Evolutionary conservation across 2,797 vertebrate genomes (phyloP).

Genomic region (Amblyraja radiata): DNA sequence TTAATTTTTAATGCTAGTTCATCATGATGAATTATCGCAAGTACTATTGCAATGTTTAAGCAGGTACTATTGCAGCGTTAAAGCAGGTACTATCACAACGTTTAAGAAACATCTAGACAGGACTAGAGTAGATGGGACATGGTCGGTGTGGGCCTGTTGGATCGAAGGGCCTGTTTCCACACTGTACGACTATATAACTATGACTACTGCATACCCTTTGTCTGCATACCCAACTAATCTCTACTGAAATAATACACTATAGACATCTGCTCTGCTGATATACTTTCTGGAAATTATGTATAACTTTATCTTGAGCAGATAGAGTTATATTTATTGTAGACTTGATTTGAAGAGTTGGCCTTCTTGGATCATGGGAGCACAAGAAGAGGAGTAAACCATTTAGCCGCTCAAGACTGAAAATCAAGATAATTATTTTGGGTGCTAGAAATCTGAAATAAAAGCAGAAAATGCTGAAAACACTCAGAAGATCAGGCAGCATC

Average conservation of each 20-base stretch:
- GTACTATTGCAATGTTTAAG: too few relatives aligned
- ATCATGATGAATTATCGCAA: not conserved
- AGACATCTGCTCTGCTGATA: not conserved
- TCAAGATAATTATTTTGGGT: too few relatives aligned
- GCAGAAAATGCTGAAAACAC: too few relatives aligned
- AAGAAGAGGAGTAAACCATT: not conserved
- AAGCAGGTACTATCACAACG: too few relatives aligned
- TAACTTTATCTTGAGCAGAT: not conserved
- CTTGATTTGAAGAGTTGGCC: not conserved
- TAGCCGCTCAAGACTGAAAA: not conserved
- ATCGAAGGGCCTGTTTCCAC: too few relatives aligned
- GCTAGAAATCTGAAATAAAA: too few relatives aligned
- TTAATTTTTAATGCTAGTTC: not conserved
- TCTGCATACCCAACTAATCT: not conserved
- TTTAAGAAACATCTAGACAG: too few relatives aligned
- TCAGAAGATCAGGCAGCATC: too few relatives aligned
- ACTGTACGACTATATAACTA: too few relatives aligned
- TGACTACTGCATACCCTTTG: not conserved
- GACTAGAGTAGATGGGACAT: too few relatives aligned
- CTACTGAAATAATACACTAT: not conserved
- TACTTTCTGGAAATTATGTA: not conserved
- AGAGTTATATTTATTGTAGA: not conserved
- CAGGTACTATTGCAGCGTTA: too few relatives aligned
- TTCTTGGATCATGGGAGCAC: not conserved
- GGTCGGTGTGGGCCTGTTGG: too few relatives aligned